Percentiles rank a stretch among this genome's conserved stretches.
Conservation (phyloP, 2,888 invertebrate species). For the Tholera decimalis region DNA sequence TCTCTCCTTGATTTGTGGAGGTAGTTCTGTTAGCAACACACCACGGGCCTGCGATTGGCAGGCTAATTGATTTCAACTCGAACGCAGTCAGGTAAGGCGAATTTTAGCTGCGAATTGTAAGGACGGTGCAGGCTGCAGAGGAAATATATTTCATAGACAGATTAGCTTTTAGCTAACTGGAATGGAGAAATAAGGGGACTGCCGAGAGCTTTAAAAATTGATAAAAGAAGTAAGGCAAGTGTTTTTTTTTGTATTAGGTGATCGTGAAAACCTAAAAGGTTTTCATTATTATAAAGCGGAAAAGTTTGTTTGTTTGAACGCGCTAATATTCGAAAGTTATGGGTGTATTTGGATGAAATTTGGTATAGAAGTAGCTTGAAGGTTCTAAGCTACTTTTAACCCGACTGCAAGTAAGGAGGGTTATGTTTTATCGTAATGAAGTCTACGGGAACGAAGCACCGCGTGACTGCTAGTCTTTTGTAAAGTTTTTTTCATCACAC, state of each 20-base stretch:
- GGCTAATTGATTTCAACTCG: conserved; percentile 78
- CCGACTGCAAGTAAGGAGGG: no score
- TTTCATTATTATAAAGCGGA: no score
- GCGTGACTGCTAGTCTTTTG: no score
- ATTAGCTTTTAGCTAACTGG: conserved; percentile 20
- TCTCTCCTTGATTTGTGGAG: conserved; percentile 60
- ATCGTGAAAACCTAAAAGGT: not conserved
- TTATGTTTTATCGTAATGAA: no score
- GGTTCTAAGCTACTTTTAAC: no score
- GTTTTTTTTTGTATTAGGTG: not conserved
- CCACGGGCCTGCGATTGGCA: conserved; percentile 73
- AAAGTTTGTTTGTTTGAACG: no score
- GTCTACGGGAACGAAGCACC: no score
- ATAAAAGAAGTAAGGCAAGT: not conserved
- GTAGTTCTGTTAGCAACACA: conserved; percentile 44
- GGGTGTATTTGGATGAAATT: no score
- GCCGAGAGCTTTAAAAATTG: not conserved
- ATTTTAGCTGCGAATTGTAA: conserved; percentile 61
- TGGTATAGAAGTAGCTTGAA: no score
- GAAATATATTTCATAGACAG: conserved; percentile 51
- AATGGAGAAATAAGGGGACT: not conserved
- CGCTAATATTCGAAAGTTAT: no score
- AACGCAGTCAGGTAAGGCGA: conserved; percentile 71
- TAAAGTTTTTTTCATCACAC: no score
- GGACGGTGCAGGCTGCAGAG: conserved; percentile 19